phyloP scores from a whole-genome alignment of 2,888 invertebrate species.

The Lasioglossum villosulum region DNA sequence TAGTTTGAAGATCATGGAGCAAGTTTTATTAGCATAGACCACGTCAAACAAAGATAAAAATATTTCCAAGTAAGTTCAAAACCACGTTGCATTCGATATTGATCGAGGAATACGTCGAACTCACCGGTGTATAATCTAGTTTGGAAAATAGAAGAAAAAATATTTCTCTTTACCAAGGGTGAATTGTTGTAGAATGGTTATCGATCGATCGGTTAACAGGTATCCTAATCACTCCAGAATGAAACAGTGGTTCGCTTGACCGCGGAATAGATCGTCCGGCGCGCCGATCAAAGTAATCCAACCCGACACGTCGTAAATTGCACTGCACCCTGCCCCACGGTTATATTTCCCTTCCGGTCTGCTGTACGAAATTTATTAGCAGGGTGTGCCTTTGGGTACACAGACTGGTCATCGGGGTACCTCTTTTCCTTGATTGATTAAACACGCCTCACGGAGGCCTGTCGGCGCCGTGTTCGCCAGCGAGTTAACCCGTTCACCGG shows the following conservation, averaged over 20 bases:
- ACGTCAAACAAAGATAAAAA: background rate
- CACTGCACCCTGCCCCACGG: slow-evolving; percentile 29
- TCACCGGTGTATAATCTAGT: no score
- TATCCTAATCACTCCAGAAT: background rate
- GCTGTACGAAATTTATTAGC: slow-evolving; percentile 57
- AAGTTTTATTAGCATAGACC: background rate
- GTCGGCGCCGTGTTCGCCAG: slow-evolving; percentile 21
- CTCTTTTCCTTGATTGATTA: slow-evolving; percentile 60
- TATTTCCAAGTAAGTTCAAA: background rate
- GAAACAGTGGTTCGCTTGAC: slow-evolving; percentile 41
- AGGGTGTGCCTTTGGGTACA: slow-evolving; percentile 58
- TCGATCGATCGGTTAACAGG: background rate
- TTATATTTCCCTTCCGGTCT: slow-evolving; percentile 39
- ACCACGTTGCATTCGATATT: no score
- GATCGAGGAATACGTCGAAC: no score
- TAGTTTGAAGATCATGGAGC: background rate
- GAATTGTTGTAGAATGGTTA: background rate
- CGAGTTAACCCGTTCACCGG: slow-evolving; percentile 18
- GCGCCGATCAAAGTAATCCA: slow-evolving; percentile 52
- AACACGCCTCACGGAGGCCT: slow-evolving; percentile 39
- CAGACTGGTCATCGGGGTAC: slow-evolving; percentile 33
- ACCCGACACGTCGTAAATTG: slow-evolving; percentile 59
- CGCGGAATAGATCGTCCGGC: slow-evolving; percentile 26
- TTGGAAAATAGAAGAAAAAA: background rate
- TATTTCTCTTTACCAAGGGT: background rate